Conservation (phyloP, 2,888 invertebrate genomes). For the Torymus aiolomorphi region DNA sequence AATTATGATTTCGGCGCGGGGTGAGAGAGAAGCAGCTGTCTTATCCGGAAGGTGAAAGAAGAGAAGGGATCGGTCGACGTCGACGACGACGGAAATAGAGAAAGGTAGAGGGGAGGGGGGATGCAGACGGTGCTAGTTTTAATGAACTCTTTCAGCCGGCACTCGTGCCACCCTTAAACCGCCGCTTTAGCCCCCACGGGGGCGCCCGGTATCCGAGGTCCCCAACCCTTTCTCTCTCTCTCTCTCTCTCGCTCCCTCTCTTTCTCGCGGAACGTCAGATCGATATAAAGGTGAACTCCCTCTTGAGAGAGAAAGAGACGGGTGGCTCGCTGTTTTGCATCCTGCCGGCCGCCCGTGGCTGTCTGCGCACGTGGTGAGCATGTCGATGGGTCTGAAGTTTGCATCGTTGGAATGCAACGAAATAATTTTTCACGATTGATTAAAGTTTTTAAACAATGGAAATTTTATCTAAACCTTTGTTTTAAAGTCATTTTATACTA, state of each 20-base stretch:
- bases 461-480: too few relatives aligned
- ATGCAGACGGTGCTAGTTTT: slow-evolving; percentile 72
- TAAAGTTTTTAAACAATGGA: too few relatives aligned
- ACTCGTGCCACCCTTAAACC: slow-evolving; percentile 72
- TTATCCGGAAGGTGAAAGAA: slow-evolving; percentile 29
- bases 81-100: slow-evolving; percentile 33
- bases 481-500: too few relatives aligned
- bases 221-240: slow-evolving; percentile 61
- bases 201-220: slow-evolving; percentile 59
- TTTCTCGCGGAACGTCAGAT: slow-evolving; percentile 42
- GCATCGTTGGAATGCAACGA: too few relatives aligned
- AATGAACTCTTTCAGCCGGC: slow-evolving; percentile 72
- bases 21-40: not conserved
- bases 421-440: too few relatives aligned
- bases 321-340: not conserved
- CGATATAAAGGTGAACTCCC: slow-evolving; percentile 54
- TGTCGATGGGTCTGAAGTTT: too few relatives aligned
- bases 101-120: slow-evolving; percentile 43
- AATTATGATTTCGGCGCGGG: slow-evolving; percentile 45
- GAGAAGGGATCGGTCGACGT: slow-evolving; percentile 16
- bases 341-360: not conserved
- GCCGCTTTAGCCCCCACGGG: slow-evolving; percentile 63
- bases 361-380: too few relatives aligned
- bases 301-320: slow-evolving; percentile 7
- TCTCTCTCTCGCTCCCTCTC: slow-evolving; percentile 36